Evolutionary conservation across 2,113 vertebrate genomes (phyloP).

Genomic region (Cichladusa arquata): DNA sequence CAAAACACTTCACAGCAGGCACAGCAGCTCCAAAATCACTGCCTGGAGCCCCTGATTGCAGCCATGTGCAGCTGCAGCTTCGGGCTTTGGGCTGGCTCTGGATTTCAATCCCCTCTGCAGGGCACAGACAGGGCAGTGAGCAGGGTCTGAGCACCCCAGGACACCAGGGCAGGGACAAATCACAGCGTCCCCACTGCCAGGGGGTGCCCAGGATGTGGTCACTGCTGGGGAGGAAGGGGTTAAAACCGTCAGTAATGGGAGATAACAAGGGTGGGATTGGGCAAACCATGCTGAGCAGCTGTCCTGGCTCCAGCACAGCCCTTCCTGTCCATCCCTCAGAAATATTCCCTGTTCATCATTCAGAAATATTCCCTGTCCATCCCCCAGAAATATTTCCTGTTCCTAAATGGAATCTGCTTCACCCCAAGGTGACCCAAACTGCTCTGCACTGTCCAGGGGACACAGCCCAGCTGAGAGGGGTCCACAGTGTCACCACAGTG

Average conservation of each 20-base stretch:
- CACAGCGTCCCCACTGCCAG: rapidly evolving
- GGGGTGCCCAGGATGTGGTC: background rate
- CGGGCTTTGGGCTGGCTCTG: background rate
- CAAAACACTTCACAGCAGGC: background rate
- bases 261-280: background rate
- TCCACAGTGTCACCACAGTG: no score
- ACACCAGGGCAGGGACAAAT: rapidly evolving
- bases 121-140: rapidly evolving
- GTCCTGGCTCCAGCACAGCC: background rate
- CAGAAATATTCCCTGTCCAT: no score
- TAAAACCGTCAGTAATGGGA: background rate
- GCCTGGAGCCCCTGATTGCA: background rate
- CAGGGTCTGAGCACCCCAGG: background rate
- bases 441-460: rapidly evolving
- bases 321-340: background rate
- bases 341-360: rapidly evolving
- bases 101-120: rapidly evolving
- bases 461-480: background rate
- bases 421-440: rapidly evolving
- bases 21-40: background rate
- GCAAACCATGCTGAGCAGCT: no score
- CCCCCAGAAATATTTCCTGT: no score
- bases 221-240: background rate
- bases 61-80: rapidly evolving
- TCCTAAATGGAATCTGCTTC: no score